phyloP scores from a whole-genome alignment of 1,140 invertebrate species.

The Pseudomyrmex dendroicus region DNA sequence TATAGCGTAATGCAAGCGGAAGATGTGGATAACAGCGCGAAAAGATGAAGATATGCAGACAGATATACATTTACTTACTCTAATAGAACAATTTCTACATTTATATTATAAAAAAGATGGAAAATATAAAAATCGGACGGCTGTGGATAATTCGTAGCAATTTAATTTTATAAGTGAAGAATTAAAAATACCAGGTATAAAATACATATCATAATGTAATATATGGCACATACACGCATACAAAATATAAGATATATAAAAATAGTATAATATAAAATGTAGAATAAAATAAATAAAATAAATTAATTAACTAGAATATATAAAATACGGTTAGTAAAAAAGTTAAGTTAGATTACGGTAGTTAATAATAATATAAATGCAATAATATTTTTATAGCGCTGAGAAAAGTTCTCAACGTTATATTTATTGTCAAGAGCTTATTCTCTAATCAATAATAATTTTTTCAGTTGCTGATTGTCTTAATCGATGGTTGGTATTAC shows the following conservation, averaged over 20 bases:
- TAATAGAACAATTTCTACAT: constrained; percentile 5
- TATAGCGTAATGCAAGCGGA: not conserved
- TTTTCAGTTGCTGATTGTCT: constrained; percentile 4
- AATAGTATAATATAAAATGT: not conserved
- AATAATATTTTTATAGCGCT: too few species aligned
- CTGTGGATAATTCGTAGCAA: not conserved
- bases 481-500: constrained; percentile 1
- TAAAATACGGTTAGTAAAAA: not conserved
- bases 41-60: not conserved
- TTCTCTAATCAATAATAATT: not conserved
- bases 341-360: too few species aligned
- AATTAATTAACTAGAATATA: not conserved
- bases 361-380: not conserved
- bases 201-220: not conserved
- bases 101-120: not conserved
- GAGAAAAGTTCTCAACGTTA: too few species aligned
- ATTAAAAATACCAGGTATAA: not conserved
- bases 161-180: constrained; percentile 1
- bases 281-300: not conserved
- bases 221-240: not conserved
- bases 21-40: not conserved
- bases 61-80: not conserved
- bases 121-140: not conserved
- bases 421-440: too few species aligned
- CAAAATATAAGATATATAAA: too few species aligned